These are phyloP conservation scores for Drosophila maculinotata DNA, from an alignment of 2,888 invertebrate genomes.

Conservation along the genomic window DNA sequence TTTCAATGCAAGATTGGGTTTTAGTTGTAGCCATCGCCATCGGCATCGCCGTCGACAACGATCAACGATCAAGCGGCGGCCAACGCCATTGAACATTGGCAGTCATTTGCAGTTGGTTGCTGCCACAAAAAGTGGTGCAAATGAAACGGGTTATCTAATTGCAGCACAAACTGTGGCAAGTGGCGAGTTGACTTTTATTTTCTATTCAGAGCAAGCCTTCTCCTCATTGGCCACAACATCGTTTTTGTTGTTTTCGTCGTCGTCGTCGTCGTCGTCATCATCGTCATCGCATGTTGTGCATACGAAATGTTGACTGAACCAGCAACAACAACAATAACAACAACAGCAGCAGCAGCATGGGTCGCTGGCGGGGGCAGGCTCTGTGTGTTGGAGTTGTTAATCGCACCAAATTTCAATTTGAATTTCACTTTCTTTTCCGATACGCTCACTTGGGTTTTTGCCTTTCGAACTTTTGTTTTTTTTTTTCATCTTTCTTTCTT, in stretches of 20 bases:
- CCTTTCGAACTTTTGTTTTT: slow-evolving; percentile 78
- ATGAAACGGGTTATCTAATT: slow-evolving; percentile 80
- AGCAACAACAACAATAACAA: slow-evolving; percentile 36
- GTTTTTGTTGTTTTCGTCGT: slow-evolving; percentile 8
- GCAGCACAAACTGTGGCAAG: slow-evolving; percentile 79
- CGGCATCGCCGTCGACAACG: slow-evolving; percentile 41
- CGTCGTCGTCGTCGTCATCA: slow-evolving; percentile 13
- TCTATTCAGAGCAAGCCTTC: slow-evolving; percentile 67
- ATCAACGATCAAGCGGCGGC: slow-evolving; percentile 43
- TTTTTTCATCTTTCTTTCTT: slow-evolving; percentile 20
- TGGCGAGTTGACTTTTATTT: slow-evolving; percentile 79
- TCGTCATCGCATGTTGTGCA: slow-evolving; percentile 70
- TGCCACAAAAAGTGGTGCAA: slow-evolving; percentile 73
- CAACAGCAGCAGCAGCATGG: slow-evolving; percentile 4
- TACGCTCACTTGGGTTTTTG: slow-evolving; percentile 82
- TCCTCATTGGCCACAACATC: slow-evolving; percentile 37
- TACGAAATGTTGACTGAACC: slow-evolving; percentile 71
- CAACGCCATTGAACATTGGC: slow-evolving; percentile 81
- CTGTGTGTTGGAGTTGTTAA: slow-evolving; percentile 67
- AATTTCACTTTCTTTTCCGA: slow-evolving; percentile 84
- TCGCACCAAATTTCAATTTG: slow-evolving; percentile 81
- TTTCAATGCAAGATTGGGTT: slow-evolving; percentile 72
- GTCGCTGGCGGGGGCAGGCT: slow-evolving; percentile 8
- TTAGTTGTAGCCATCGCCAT: slow-evolving; percentile 59
- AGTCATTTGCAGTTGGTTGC: slow-evolving; percentile 66